These are phyloP conservation scores for Pampusana beccarii DNA, from an alignment of 2,113 vertebrate species.

Conservation along the genomic window DNA sequence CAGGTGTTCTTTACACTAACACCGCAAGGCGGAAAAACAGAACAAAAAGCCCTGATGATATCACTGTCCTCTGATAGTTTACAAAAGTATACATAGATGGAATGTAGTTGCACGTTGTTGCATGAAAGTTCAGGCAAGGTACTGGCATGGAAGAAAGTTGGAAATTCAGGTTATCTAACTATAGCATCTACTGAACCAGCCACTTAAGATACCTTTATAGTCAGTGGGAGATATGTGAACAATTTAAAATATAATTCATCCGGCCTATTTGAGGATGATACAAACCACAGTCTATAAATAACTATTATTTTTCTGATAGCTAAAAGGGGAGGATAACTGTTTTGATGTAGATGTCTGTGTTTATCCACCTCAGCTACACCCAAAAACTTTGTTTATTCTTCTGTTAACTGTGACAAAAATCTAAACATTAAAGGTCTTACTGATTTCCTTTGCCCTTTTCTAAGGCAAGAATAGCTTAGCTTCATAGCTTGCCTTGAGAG, in stretches of 20 bases:
- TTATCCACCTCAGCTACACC: background rate
- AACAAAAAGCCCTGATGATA: rapidly evolving
- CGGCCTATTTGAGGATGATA: background rate
- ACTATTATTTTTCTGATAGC: background rate
- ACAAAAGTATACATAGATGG: background rate
- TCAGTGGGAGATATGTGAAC: background rate
- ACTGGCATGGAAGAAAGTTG: background rate
- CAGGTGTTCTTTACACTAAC: background rate
- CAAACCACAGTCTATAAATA: background rate
- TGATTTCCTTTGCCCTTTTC: background rate
- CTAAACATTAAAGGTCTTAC: background rate
- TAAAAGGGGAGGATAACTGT: background rate
- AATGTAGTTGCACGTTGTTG: background rate
- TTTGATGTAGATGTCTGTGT: background rate
- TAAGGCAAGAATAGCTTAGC: background rate
- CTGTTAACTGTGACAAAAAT: background rate
- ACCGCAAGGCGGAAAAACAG: background rate
- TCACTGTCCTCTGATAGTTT: background rate
- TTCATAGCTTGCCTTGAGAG: background rate
- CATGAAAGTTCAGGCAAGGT: background rate
- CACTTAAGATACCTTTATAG: background rate
- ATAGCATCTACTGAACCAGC: background rate
- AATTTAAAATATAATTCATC: background rate
- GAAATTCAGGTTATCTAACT: background rate
- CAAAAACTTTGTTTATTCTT: background rate